Conservation (phyloP, 2,113 vertebrate species). For the Hippocampus abdominalis region DNA sequence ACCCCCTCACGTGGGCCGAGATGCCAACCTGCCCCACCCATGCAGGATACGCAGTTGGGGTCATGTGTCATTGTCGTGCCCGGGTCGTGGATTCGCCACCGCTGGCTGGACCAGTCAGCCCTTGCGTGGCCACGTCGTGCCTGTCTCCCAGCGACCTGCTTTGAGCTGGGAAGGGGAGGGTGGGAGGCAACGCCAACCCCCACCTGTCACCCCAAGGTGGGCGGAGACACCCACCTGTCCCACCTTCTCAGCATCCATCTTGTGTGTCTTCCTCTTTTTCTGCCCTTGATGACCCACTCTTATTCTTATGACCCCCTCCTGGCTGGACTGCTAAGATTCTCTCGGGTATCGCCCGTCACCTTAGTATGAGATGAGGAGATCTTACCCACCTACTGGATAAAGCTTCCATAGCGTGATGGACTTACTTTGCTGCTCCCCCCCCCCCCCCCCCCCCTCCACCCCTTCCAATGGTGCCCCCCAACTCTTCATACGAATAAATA, state of each 20-base stretch:
- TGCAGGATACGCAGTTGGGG: neutral
- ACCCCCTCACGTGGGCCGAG: conserved; percentile 24
- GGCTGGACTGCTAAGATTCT: neutral
- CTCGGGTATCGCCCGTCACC: no score
- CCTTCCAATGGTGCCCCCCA: neutral
- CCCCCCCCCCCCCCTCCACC: neutral
- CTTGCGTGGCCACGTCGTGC: neutral
- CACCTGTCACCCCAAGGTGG: conserved; percentile 38
- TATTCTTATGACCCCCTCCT: neutral
- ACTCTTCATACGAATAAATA: neutral
- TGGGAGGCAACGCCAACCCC: neutral
- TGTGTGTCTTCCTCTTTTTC: conserved; percentile 25
- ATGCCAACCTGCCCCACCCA: conserved; percentile 4
- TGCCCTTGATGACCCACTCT: neutral
- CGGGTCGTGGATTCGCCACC: neutral
- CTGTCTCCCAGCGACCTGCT: neutral
- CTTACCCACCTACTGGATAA: no score
- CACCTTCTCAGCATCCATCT: conserved; percentile 19
- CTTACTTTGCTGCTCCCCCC: neutral
- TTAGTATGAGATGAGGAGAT: no score
- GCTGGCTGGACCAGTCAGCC: neutral
- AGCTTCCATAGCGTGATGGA: neutral
- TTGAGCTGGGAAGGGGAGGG: neutral
- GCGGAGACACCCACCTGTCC: conserved; percentile 28
- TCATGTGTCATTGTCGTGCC: neutral